A percentile compares a stretch with the other conserved stretches of the same genome.
These are phyloP conservation scores for Pimpla rufipes DNA, from an alignment of 2,888 invertebrate genomes.

Conservation along the genomic window DNA sequence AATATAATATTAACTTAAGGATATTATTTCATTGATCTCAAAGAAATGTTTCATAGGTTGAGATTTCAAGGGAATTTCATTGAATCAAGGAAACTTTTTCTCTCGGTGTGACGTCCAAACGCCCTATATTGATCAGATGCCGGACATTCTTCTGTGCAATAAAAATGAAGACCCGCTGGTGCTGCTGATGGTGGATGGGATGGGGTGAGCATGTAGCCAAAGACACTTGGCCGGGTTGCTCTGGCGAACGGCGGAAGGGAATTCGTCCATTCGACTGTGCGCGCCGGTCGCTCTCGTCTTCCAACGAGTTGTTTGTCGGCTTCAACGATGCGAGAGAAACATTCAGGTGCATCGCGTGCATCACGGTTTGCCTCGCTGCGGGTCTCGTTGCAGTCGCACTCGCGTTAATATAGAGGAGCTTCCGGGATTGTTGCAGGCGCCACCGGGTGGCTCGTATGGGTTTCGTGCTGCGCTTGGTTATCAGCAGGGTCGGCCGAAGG, in stretches of 20 bases:
- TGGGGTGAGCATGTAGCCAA: slow-evolving; percentile 3
- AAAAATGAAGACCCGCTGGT: slow-evolving; percentile 7
- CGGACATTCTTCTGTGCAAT: slow-evolving; percentile 23
- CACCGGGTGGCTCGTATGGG: no score
- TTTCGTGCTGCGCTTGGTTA: no score
- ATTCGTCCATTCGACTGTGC: slow-evolving; percentile 50
- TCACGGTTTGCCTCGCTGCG: neutral
- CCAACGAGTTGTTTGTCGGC: slow-evolving; percentile 27
- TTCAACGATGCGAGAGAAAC: slow-evolving; percentile 42
- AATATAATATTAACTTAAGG: no score
- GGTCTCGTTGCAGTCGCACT: neutral
- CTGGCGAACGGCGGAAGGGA: slow-evolving; percentile 30
- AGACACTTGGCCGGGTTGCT: slow-evolving; percentile 9
- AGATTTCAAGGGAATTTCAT: no score
- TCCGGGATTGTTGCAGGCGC: no score
- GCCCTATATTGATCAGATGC: neutral
- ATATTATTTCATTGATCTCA: no score
- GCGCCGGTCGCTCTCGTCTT: slow-evolving; percentile 30
- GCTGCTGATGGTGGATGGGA: no score
- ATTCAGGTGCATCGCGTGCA: slow-evolving; percentile 7
- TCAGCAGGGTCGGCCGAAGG: neutral
- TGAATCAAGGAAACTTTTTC: no score
- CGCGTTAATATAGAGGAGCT: neutral
- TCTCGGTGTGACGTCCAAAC: no score
- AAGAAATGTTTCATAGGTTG: no score